These are phyloP conservation scores for Lasioglossum morio DNA, from an alignment of 2,888 invertebrate genomes.

Conservation along the genomic window DNA sequence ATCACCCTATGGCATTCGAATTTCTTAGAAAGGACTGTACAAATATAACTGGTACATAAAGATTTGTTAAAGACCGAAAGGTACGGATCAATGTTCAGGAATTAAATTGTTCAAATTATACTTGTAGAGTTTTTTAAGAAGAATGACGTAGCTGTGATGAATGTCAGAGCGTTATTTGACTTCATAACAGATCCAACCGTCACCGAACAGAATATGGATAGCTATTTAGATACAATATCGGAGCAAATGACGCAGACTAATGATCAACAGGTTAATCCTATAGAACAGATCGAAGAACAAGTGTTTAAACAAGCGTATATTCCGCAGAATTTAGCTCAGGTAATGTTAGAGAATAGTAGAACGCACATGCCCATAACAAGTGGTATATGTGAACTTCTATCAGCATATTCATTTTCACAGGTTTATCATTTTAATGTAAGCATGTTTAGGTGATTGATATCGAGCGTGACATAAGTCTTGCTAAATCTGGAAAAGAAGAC, in stretches of 20 bases:
- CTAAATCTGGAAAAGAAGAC: conserved; percentile 90
- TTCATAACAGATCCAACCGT: conserved; percentile 97
- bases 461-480: conserved; percentile 93
- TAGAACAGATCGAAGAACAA: conserved; percentile 93
- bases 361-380: neutral
- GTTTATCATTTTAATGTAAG: conserved; percentile 33
- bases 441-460: conserved; percentile 90
- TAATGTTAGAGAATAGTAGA: conserved; percentile 79
- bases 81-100: neutral
- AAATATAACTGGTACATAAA: conserved; percentile 89
- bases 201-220: conserved; percentile 92
- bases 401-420: conserved; percentile 31
- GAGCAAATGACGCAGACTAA: conserved; percentile 88
- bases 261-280: conserved; percentile 88
- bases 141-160: conserved; percentile 95
- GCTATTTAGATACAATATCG: conserved; percentile 90
- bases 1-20: conserved; percentile 97
- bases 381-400: conserved; percentile 11
- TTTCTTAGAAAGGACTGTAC: conserved; percentile 98
- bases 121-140: conserved; percentile 93
- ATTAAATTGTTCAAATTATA: neutral
- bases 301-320: conserved; percentile 97
- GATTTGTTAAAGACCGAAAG: neutral
- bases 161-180: conserved; percentile 96
- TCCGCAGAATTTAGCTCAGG: conserved; percentile 96